Evolutionary conservation across 1,140 invertebrate genomes (phyloP), one percentile per base, ranked within the genome.

Genomic region (Helicoverpa zea): DNA sequence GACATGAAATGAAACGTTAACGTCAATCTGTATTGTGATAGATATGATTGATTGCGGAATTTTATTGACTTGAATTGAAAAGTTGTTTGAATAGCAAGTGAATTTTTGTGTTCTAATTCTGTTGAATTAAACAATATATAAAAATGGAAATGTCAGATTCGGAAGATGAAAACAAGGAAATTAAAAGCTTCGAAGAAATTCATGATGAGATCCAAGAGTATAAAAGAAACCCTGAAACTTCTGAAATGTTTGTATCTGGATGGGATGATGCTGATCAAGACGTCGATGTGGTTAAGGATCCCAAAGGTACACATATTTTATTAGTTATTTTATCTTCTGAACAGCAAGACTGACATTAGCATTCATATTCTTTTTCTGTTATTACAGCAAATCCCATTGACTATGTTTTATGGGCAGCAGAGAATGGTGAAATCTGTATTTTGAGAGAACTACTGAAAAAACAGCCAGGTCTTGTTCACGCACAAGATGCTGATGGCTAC

Each of bases 401-500:
- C 86, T 96, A 97, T 89, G 96, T 98, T 18, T 91, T 99, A 14
- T 96, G 96, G 96, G 98, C 98, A 54, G 97, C 98, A 54, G 98
- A 98, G 95, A 96, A 98, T 88, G 98, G 98, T 77, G 94, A 97
- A 66, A 76, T 97, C 0, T 96, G 97, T 49, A 94, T 96, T 77
- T 92, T 98, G 0, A 95, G 96, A 75, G 94, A 95, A 83, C 91
- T 99, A 54, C 80, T 99, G 0, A 84, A 90, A 13, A 87, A 95
- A 79, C 96, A 98, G 92, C 94, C 95, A 0, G 87, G 91, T 2
- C 93, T 98, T 43, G 95, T 99, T 0, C 94, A 97, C 91, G 96
- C 96, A 10, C 94, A 88, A 35, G 99, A 99, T 94, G 96, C 96
- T 75, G 99, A 99, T 96, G 97, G 97, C 0, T 99, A 99, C 88